phyloP scores from a whole-genome alignment of 2,797 vertebrate species.

The Buceros bicornis region DNA sequence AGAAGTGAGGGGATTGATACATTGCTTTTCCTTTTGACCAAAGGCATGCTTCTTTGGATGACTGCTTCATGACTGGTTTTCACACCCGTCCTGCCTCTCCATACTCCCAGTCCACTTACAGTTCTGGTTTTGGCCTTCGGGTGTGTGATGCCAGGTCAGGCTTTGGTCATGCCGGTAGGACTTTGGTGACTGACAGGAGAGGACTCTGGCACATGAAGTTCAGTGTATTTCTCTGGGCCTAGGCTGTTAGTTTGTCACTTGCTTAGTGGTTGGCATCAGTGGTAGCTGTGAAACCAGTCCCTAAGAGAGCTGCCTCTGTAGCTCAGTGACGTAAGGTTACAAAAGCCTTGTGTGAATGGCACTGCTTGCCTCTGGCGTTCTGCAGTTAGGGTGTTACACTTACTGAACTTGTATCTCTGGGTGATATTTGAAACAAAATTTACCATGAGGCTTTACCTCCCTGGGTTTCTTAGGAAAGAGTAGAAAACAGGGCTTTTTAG shows the following conservation, averaged over 20 bases:
- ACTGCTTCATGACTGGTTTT: background rate
- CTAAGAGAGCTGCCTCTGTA: background rate
- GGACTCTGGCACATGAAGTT: background rate
- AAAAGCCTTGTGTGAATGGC: background rate
- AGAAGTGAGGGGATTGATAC: background rate
- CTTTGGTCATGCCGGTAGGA: background rate
- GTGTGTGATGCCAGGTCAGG: background rate
- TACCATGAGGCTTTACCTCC: background rate
- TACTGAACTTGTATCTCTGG: background rate
- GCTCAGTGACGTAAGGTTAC: background rate
- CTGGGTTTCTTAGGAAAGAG: background rate
- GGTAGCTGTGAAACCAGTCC: background rate
- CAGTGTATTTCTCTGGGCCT: background rate
- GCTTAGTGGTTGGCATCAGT: background rate
- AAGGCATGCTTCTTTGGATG: background rate
- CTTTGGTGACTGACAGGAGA: background rate
- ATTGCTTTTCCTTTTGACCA: background rate
- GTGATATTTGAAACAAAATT: slow-evolving; percentile 10
- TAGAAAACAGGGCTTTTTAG: background rate
- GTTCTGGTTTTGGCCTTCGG: background rate
- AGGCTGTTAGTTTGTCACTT: background rate
- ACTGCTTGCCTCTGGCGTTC: background rate
- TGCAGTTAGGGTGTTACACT: background rate
- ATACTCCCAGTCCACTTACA: background rate
- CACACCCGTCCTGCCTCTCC: background rate